Conservation (phyloP, 2,113 vertebrate species). For the Anguilla japonica region DNA sequence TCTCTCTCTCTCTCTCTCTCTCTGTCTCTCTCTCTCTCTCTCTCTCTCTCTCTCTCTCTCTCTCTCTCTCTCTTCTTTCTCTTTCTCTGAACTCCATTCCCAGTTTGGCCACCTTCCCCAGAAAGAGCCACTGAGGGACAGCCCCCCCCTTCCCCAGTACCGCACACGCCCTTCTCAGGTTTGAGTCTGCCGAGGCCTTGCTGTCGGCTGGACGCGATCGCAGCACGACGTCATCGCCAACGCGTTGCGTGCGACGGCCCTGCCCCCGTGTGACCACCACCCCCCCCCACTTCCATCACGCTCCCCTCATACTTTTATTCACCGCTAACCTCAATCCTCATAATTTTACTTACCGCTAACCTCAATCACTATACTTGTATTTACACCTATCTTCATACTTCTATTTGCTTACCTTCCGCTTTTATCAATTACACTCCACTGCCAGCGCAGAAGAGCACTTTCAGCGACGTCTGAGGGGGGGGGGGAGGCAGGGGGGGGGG, state of each 20-base stretch:
- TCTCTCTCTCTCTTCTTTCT: constrained; percentile 8
- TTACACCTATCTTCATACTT: constrained; percentile 29
- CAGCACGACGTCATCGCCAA: constrained; percentile 62
- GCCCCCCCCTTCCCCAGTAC: neutral
- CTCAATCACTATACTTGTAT: neutral
- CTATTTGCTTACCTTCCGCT: constrained; percentile 64
- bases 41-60: constrained; percentile 12
- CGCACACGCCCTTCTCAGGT: constrained; percentile 53
- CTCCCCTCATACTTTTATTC: constrained; percentile 15
- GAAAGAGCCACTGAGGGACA: constrained; percentile 17
- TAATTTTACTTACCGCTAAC: constrained; percentile 11
- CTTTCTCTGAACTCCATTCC: constrained; percentile 24
- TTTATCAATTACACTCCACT: constrained; percentile 43
- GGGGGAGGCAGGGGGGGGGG: no score
- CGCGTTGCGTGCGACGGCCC: constrained; percentile 27
- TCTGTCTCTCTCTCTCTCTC: neutral
- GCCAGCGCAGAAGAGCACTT: neutral
- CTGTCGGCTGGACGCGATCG: constrained; percentile 53
- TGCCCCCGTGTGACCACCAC: neutral
- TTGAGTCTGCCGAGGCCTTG: constrained; percentile 44
- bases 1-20: constrained; percentile 5
- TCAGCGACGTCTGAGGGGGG: neutral
- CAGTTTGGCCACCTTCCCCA: constrained; percentile 45
- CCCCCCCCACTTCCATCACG: neutral
- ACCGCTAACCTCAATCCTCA: neutral